Percentiles rank a stretch among this genome's conserved stretches.
These are phyloP conservation scores for Poecilia velifera DNA, from an alignment of 2,797 vertebrate genomes.

Conservation along the genomic window DNA sequence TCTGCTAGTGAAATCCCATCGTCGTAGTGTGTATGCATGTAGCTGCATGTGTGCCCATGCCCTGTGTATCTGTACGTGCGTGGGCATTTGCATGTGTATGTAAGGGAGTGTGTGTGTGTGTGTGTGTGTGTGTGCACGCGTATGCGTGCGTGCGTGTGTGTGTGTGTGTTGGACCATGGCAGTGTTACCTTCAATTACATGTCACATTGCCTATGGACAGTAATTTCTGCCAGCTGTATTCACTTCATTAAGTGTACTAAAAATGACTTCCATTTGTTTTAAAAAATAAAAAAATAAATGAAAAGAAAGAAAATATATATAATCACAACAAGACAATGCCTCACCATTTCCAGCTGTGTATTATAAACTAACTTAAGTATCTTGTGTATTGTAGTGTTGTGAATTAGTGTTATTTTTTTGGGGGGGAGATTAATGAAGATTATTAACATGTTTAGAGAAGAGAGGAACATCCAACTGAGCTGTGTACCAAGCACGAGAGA, in stretches of 20 bases:
- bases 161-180: conserved; percentile 30
- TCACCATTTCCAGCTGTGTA: conserved; percentile 67
- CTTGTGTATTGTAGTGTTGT: conserved; percentile 74
- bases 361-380: conserved; percentile 73
- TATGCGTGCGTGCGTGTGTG: neutral
- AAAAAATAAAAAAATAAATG: conserved; percentile 36
- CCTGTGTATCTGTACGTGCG: conserved; percentile 18
- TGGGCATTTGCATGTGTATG: conserved; percentile 20
- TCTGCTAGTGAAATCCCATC: conserved; percentile 48
- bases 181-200: conserved; percentile 46
- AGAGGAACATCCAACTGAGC: conserved; percentile 45
- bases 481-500: conserved; percentile 49
- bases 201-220: conserved; percentile 38
- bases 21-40: conserved; percentile 38
- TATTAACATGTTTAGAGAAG: conserved; percentile 60
- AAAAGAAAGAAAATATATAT: conserved; percentile 19
- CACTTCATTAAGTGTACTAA: conserved; percentile 57
- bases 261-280: conserved; percentile 64
- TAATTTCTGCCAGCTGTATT: conserved; percentile 56
- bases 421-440: conserved; percentile 43
- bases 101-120: neutral
- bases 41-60: conserved; percentile 10
- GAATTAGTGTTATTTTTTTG: conserved; percentile 71
- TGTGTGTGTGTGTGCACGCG: conserved; percentile 6
- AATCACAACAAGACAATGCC: conserved; percentile 53